Conservation (phyloP, 1,140 invertebrate genomes). For the Pseudomyrmex pallidus region DNA sequence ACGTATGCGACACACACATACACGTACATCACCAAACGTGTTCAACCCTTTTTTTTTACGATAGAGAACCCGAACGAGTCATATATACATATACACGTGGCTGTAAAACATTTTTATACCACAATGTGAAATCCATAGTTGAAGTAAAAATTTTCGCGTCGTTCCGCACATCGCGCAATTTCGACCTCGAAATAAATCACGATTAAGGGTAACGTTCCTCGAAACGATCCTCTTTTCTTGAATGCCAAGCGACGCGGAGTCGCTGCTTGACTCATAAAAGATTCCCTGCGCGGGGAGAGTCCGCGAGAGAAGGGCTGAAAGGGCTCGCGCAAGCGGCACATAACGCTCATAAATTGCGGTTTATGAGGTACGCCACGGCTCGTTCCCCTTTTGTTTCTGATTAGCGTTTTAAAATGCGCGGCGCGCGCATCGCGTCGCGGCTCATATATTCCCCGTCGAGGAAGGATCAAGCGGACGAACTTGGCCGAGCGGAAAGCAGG, state of each 20-base stretch:
- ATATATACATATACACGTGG: neutral
- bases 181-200: slow-evolving; percentile 44
- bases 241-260: neutral
- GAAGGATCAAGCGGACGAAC: slow-evolving; percentile 31
- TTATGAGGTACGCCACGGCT: slow-evolving; percentile 23
- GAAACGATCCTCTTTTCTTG: neutral
- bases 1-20: no score
- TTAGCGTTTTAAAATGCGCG: slow-evolving; percentile 48
- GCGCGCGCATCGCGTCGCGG: slow-evolving; percentile 10
- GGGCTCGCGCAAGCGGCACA: neutral
- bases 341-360: slow-evolving; percentile 47
- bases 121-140: slow-evolving; percentile 26
- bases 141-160: slow-evolving; percentile 25
- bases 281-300: neutral
- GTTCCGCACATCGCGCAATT: neutral
- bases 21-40: neutral
- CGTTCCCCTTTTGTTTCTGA: slow-evolving; percentile 23
- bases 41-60: slow-evolving; percentile 5
- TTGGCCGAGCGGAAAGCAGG: neutral
- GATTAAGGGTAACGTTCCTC: slow-evolving; percentile 27
- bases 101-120: slow-evolving; percentile 46
- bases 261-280: slow-evolving; percentile 32
- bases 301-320: neutral
- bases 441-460: slow-evolving; percentile 1
- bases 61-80: neutral